These are phyloP conservation scores for Megaceryle alcyon DNA, from an alignment of 2,797 vertebrate genomes.

Conservation along the genomic window DNA sequence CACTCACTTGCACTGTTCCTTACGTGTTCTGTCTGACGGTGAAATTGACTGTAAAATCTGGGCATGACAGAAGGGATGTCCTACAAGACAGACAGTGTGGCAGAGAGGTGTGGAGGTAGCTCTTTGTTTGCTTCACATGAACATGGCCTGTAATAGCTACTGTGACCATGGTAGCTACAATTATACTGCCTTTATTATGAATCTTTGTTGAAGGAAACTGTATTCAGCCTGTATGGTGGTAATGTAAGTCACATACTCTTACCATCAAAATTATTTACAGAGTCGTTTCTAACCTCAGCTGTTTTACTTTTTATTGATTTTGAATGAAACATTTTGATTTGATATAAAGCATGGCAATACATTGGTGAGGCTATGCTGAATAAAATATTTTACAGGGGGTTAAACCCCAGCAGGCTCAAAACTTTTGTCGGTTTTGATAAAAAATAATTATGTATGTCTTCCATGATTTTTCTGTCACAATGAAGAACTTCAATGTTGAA, in stretches of 20 bases:
- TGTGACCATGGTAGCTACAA: background rate
- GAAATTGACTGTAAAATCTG: background rate
- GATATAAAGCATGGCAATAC: background rate
- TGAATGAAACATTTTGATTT: slow-evolving; percentile 40
- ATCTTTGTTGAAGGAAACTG: background rate
- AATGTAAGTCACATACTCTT: background rate
- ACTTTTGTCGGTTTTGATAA: slow-evolving; percentile 56
- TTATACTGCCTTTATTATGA: background rate
- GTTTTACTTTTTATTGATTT: background rate
- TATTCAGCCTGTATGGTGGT: background rate
- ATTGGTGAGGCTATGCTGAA: background rate
- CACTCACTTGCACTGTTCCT: background rate
- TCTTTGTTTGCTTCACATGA: background rate
- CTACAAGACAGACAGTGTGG: rapidly evolving
- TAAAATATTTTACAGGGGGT: slow-evolving; percentile 31
- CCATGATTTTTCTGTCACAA: slow-evolving; percentile 43
- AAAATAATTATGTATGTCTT: slow-evolving; percentile 53
- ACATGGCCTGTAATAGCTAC: background rate
- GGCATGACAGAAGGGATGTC: background rate
- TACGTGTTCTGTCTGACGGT: background rate
- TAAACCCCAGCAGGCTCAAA: background rate
- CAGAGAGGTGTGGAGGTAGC: background rate
- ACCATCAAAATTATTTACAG: background rate
- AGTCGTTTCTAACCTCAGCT: background rate
- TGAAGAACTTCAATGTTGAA: slow-evolving; percentile 24